Percentiles rank a stretch among this genome's conserved stretches.
phyloP scores from a whole-genome alignment of 2,888 invertebrate species.

The Ariolimax columbianus region DNA sequence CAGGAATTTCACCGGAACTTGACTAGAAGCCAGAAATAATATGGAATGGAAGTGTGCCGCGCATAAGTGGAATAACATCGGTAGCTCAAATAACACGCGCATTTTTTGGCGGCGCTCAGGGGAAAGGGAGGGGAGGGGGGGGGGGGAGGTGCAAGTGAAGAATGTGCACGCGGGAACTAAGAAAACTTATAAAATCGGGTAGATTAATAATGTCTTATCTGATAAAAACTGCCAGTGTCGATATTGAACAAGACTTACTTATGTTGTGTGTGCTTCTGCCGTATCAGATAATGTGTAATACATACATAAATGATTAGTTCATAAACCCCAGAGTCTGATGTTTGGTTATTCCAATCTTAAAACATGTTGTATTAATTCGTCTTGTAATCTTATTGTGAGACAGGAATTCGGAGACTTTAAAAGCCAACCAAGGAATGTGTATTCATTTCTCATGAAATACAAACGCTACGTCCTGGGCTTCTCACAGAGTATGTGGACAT shows the following conservation, averaged over 20 bases:
- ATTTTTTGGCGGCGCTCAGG: too few relatives aligned
- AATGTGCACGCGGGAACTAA: slow-evolving; percentile 10
- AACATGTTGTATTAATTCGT: background rate
- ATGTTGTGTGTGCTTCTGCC: background rate
- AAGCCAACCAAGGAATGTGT: background rate
- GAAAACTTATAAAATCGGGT: background rate
- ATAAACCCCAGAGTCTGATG: background rate
- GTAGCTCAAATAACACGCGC: background rate
- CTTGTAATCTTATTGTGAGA: background rate
- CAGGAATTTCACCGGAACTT: slow-evolving; percentile 41
- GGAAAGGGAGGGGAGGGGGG: too few relatives aligned
- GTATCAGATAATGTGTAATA: background rate
- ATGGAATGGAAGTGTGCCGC: slow-evolving; percentile 34
- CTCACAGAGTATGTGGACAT: slow-evolving; percentile 17
- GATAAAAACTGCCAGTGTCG: background rate
- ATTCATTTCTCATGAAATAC: background rate
- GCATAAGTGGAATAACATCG: slow-evolving; percentile 35
- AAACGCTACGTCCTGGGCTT: background rate
- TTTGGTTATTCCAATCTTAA: background rate
- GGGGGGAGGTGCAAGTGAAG: background rate
- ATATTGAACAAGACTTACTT: background rate
- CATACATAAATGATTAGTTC: background rate
- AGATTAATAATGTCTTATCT: background rate
- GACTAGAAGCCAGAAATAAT: slow-evolving; percentile 35
- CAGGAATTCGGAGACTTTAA: background rate